phyloP scores from a whole-genome alignment of 2,888 invertebrate genomes.

The Ophion obscuratus region DNA sequence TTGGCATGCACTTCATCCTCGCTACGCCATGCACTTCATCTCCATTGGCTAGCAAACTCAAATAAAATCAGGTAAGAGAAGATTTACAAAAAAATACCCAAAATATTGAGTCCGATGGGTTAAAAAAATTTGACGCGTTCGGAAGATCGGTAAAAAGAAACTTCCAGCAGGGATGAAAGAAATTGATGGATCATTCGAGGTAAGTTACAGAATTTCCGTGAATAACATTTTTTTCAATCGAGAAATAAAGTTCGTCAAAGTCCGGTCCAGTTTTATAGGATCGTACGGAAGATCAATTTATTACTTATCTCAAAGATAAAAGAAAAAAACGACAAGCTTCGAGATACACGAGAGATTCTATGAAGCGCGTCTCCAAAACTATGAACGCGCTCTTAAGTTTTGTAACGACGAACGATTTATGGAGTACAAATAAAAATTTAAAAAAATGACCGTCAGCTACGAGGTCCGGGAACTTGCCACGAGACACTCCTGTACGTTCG shows the following conservation, averaged over 20 bases:
- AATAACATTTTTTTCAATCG: not conserved
- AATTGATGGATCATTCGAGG: no score
- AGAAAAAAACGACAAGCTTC: slow-evolving; percentile 11
- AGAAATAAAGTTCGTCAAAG: not conserved
- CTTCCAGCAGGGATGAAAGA: no score
- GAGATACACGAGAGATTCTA: slow-evolving; percentile 46
- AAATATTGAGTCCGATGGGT: not conserved
- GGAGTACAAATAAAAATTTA: not conserved
- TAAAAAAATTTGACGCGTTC: not conserved
- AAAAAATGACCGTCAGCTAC: slow-evolving; percentile 22
- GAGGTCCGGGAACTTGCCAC: slow-evolving; percentile 18
- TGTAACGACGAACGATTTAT: slow-evolving; percentile 21
- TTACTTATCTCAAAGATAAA: slow-evolving; percentile 50
- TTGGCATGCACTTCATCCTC: not conserved
- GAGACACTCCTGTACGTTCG: not conserved
- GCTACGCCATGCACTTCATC: not conserved
- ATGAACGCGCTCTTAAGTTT: slow-evolving; percentile 30
- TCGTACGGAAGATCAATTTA: slow-evolving; percentile 49
- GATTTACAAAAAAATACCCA: not conserved
- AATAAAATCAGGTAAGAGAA: not conserved
- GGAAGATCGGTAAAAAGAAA: no score
- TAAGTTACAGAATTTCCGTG: no score
- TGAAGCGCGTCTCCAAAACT: slow-evolving; percentile 26
- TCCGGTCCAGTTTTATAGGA: slow-evolving; percentile 7
- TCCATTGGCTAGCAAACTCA: not conserved